Base-by-base conservation (phyloP, 2,797 vertebrate species). In the Antrozous pallidus region DNA sequence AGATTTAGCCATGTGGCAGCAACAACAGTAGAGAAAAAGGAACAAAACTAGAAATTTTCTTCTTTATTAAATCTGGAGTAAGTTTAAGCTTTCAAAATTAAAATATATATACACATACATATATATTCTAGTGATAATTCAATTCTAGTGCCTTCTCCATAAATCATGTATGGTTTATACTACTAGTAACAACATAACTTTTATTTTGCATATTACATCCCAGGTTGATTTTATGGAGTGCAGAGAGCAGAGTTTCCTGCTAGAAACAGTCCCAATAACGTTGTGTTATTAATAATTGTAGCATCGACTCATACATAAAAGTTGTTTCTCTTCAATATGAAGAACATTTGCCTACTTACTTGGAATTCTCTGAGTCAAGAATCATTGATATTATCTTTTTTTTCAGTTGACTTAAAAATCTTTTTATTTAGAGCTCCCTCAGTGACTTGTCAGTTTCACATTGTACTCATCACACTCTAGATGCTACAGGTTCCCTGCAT, bases 31-130 rank as follows among this genome's bases (percentile, higher is more conserved):
- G 45, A 49, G 0, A 8, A 31, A 56, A 8, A 51, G 4, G 5
- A 58, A 38, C 0, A 61, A 78, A 93, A 9, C 20, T 58, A 67
- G 12, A 81, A 51, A 49, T 28, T 18, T 31, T 6, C 6, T 47
- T 78, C 40, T 78, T 80, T 10, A 24, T n/a, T 38, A 63, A 90
- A 56, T 77, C 1, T 67, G n/a, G 8, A 22, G 2, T 92, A 33
- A 51, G 1, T 75, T 45, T 84, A 83, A 91, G 20, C 22, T 86
- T 75, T 85, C 20, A 80, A 45, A 90, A 28, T 79, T 71, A 33
- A 67, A 36, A 38, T 61, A 38, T 71, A 51, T 8, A 33, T 24
- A n/a, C 47, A 63, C 28, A 42, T 2, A 75, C 6, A 36, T 6
- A 22, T 3, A 33, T 5, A 16, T 1, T 6, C 5, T 16, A 58